These are phyloP conservation scores for Mechanitis messenoides DNA, from an alignment of 2,888 invertebrate species.

Conservation along the genomic window DNA sequence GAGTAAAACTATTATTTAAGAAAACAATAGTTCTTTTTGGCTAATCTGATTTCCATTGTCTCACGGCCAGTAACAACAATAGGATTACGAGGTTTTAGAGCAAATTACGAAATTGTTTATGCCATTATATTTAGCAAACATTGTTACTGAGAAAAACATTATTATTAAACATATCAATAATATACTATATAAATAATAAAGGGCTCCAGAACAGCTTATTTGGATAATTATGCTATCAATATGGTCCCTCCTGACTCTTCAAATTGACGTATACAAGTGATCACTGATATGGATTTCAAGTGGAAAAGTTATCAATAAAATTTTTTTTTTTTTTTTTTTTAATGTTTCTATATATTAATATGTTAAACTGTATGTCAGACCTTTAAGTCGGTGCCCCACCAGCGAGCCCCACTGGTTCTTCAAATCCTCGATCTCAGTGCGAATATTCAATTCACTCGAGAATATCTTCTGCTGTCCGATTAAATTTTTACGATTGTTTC, in stretches of 20 bases:
- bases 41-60: constrained; percentile 19
- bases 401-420: constrained; percentile 74
- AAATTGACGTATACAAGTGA: too few relatives aligned
- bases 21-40: constrained; percentile 19
- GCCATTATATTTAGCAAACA: constrained; percentile 5
- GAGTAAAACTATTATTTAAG: constrained; percentile 10
- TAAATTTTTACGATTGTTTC: constrained; percentile 61
- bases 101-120: constrained; percentile 24
- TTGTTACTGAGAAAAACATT: not conserved
- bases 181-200: too few relatives aligned
- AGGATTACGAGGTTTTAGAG: constrained; percentile 13
- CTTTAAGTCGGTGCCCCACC: constrained; percentile 68
- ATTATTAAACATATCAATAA: too few relatives aligned
- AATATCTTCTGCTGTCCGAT: constrained; percentile 70
- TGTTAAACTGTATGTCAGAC: constrained; percentile 35
- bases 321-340: too few relatives aligned
- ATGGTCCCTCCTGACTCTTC: too few relatives aligned
- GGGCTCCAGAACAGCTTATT: too few relatives aligned
- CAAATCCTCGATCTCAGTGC: constrained; percentile 58
- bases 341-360: too few relatives aligned
- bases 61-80: constrained; percentile 2
- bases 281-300: too few relatives aligned
- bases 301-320: too few relatives aligned
- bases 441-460: constrained; percentile 75
- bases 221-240: too few relatives aligned